Evolutionary conservation across 2,888 invertebrate species (phyloP).

Genomic region (Hypomecis atomaria): DNA sequence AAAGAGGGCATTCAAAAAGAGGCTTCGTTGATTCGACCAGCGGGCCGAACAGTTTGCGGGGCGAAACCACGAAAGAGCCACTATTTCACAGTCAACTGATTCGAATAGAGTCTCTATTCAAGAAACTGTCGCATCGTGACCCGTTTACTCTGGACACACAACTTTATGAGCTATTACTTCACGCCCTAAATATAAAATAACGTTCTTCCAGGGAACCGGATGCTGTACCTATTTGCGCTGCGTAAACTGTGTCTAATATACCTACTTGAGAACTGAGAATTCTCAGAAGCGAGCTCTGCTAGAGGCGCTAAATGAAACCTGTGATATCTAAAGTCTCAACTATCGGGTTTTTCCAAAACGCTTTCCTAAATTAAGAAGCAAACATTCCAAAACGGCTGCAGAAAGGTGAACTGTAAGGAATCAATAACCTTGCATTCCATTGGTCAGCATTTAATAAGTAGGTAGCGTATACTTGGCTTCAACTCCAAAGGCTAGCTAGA

Average conservation of each 20-base stretch:
- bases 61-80: too few relatives aligned
- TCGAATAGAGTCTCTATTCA: constrained; percentile 26
- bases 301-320: constrained; percentile 27
- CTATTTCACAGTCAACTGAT: constrained; percentile 32
- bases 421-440: constrained; percentile 19
- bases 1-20: too few relatives aligned
- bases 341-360: constrained; percentile 27
- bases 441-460: constrained; percentile 9
- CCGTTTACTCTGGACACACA: constrained; percentile 39
- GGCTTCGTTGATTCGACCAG: too few relatives aligned
- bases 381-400: constrained; percentile 11
- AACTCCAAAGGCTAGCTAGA: constrained; percentile 1
- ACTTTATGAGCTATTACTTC: constrained; percentile 52
- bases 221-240: constrained; percentile 26
- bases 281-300: constrained; percentile 27
- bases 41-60: too few relatives aligned
- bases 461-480: constrained; percentile 11
- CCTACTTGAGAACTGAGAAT: constrained; percentile 17
- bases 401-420: constrained; percentile 21
- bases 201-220: constrained; percentile 31
- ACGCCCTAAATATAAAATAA: constrained; percentile 49
- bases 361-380: constrained; percentile 20
- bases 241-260: constrained; percentile 30
- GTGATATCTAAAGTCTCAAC: background rate
- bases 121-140: constrained; percentile 24